Evolutionary conservation across 1,140 invertebrate genomes (phyloP).

Genomic region (Lepidotrigona ventralis): DNA sequence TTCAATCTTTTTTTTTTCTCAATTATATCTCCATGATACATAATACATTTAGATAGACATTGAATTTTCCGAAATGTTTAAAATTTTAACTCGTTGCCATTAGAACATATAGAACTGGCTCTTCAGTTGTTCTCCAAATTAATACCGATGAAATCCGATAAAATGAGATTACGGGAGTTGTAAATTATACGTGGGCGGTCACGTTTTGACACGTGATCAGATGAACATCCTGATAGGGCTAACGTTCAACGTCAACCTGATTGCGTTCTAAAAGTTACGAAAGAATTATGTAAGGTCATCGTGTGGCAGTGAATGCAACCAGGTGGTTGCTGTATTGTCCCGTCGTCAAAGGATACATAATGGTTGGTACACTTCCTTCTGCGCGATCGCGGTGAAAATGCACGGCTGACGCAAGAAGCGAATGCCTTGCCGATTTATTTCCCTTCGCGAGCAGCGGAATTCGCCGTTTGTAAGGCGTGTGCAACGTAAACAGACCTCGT

Average conservation of each 20-base stretch:
- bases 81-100: neutral
- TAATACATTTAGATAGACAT: too few relatives aligned
- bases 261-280: conserved; percentile 39
- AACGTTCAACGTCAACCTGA: conserved; percentile 33
- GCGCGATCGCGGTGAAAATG: conserved; percentile 41
- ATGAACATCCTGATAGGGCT: conserved; percentile 24
- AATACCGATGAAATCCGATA: too few relatives aligned
- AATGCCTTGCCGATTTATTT: conserved; percentile 14
- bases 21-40: too few relatives aligned
- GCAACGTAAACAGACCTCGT: neutral
- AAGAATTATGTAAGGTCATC: conserved; percentile 61
- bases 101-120: neutral
- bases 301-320: conserved; percentile 55
- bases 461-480: neutral
- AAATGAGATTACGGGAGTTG: too few relatives aligned
- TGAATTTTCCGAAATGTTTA: neutral
- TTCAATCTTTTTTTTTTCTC: too few relatives aligned
- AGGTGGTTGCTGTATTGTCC: conserved; percentile 41
- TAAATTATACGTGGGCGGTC: neutral
- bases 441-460: neutral
- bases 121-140: neutral
- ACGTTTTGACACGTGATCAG: neutral
- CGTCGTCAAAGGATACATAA: conserved; percentile 35
- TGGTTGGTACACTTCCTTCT: conserved; percentile 40
- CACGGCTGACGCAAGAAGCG: conserved; percentile 39